Conservation (phyloP, 1,140 invertebrate species). For the Calosoma granatense region DNA sequence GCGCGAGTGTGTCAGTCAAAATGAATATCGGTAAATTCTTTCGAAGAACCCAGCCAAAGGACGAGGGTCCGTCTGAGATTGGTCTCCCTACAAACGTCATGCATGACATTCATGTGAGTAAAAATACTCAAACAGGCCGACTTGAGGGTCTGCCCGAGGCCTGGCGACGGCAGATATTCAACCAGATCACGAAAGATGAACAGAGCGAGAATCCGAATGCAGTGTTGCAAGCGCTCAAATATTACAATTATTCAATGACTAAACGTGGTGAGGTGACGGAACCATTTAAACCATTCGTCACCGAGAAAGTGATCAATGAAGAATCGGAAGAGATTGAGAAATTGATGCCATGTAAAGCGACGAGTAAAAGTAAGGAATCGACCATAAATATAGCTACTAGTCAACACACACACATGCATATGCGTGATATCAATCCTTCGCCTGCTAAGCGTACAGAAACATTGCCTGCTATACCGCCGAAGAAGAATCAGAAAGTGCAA, state of each 20-base stretch:
- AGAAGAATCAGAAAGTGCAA: not conserved
- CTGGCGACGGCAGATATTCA: slow-evolving; percentile 70
- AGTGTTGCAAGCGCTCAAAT: slow-evolving; percentile 82
- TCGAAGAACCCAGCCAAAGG: not conserved
- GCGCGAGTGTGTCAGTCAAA: no score
- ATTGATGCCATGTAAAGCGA: slow-evolving; percentile 35
- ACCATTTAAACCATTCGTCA: slow-evolving; percentile 67
- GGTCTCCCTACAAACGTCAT: slow-evolving; percentile 66
- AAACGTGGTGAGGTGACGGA: slow-evolving; percentile 51
- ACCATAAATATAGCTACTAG: not conserved
- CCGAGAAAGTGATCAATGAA: slow-evolving; percentile 62
- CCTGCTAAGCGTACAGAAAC: not conserved
- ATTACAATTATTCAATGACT: slow-evolving; percentile 79
- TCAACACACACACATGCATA: not conserved
- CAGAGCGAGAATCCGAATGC: slow-evolving; percentile 87
- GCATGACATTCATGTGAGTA: slow-evolving; percentile 71
- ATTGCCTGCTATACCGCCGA: not conserved
- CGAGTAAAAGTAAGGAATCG: not conserved
- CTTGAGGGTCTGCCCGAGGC: slow-evolving; percentile 67
- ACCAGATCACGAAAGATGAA: slow-evolving; percentile 79
- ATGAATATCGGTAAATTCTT: slow-evolving; percentile 8
- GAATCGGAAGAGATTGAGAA: slow-evolving; percentile 70
- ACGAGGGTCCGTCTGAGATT: slow-evolving; percentile 42
- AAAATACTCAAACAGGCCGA: slow-evolving; percentile 64
- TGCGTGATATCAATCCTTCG: not conserved